Percentiles rank a stretch among this genome's conserved stretches.
phyloP scores from a whole-genome alignment of 2,888 invertebrate genomes.

The Andrena bucephala region DNA sequence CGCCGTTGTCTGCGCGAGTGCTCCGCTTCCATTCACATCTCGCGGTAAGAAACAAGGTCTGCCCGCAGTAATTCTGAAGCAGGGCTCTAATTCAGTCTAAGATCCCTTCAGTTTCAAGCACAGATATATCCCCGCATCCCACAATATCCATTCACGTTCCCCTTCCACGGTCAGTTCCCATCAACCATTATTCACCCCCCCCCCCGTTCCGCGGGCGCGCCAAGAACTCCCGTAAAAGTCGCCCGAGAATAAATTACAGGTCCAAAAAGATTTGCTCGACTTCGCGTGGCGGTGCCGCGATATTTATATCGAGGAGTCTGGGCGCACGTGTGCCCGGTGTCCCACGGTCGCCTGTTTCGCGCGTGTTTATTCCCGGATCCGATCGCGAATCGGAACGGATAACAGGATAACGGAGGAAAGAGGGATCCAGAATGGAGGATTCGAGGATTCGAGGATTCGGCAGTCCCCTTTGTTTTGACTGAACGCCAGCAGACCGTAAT shows the following conservation, averaged over 20 bases:
- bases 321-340: background rate
- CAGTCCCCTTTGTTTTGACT: conserved; percentile 74
- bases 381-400: too few species aligned
- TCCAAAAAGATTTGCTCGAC: conserved; percentile 7
- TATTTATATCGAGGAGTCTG: conserved; percentile 32
- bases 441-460: background rate
- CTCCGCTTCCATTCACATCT: too few species aligned
- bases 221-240: conserved; percentile 31
- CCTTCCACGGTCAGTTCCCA: background rate
- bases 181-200: background rate
- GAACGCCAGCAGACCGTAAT: conserved; percentile 74
- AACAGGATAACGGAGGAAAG: too few species aligned
- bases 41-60: too few species aligned
- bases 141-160: background rate
- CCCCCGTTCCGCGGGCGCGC: background rate
- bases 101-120: too few species aligned
- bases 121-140: too few species aligned
- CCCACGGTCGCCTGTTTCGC: background rate
- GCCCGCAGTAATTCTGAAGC: too few species aligned
- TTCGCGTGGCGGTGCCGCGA: conserved; percentile 19
- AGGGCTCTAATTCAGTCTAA: too few species aligned
- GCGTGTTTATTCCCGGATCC: background rate
- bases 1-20: background rate
- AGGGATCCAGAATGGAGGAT: too few species aligned
- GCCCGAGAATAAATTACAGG: conserved; percentile 31